Evolutionary conservation across 2,797 vertebrate genomes (phyloP).

Genomic region (Enteromius unitaeniatus): DNA sequence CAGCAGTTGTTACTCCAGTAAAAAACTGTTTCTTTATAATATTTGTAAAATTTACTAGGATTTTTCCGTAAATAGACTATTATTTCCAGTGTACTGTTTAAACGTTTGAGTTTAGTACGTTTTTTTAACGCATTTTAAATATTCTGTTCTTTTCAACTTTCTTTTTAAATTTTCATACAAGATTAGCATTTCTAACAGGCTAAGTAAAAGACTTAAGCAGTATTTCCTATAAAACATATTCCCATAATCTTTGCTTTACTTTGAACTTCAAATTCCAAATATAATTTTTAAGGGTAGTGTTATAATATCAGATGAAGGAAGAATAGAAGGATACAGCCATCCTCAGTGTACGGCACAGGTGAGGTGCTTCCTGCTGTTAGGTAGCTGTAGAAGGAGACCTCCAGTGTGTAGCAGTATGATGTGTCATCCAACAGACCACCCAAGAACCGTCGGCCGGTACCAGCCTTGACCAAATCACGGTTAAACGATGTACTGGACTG

Average conservation of each 20-base stretch:
- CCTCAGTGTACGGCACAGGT: conserved; percentile 92
- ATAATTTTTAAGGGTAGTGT: not conserved
- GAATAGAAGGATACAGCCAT: conserved; percentile 92
- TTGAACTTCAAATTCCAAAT: not conserved
- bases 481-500: conserved; percentile 97
- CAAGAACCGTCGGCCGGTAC: conserved; percentile 93
- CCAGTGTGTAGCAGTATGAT: conserved; percentile 97
- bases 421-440: conserved; percentile 92
- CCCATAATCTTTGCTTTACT: not conserved
- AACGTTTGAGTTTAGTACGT: not conserved
- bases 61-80: not conserved
- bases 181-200: no score
- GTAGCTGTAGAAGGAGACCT: conserved; percentile 99
- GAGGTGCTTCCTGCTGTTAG: conserved; percentile 79
- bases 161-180: no score
- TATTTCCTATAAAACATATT: not conserved
- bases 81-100: not conserved
- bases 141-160: no score
- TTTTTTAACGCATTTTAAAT: not conserved
- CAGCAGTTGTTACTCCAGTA: not conserved
- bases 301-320: not conserved
- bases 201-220: not conserved
- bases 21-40: not conserved
- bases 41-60: not conserved
- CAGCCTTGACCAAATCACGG: conserved; percentile 93